A percentile compares a stretch with the other conserved stretches of the same genome.
These are phyloP conservation scores for Mylabris sibirica DNA, from an alignment of 2,888 invertebrate species.

Conservation along the genomic window DNA sequence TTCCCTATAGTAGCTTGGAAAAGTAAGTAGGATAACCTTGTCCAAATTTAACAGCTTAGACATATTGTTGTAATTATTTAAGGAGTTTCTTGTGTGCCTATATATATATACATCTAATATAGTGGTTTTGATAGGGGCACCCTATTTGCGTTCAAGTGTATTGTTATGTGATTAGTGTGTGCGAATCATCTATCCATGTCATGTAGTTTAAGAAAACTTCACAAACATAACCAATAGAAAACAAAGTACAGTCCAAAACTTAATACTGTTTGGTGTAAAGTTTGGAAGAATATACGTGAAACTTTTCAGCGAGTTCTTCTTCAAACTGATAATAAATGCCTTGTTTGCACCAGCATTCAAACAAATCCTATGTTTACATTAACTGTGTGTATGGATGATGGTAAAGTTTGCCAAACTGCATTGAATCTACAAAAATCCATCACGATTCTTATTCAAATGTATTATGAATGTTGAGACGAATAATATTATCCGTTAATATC, in stretches of 20 bases:
- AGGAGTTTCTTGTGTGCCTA: neutral
- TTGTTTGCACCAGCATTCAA: neutral
- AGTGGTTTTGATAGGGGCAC: neutral
- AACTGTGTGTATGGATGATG: neutral
- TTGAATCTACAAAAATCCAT: neutral
- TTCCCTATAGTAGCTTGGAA: slow-evolving; percentile 22
- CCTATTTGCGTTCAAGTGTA: neutral
- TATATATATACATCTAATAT: too few species aligned
- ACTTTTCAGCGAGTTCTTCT: slow-evolving; percentile 7
- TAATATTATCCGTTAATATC: too few species aligned
- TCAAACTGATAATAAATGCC: slow-evolving; percentile 10
- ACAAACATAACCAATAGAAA: neutral
- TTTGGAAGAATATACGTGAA: neutral
- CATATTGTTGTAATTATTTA: slow-evolving; percentile 9
- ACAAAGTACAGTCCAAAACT: slow-evolving; percentile 22
- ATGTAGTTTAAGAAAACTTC: slow-evolving; percentile 14
- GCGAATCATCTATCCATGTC: slow-evolving; percentile 27
- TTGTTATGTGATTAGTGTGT: slow-evolving; percentile 25
- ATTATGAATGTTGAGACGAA: neutral
- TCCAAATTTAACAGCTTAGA: slow-evolving; percentile 12
- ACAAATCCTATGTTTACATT: slow-evolving; percentile 6
- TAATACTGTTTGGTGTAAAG: slow-evolving; percentile 6
- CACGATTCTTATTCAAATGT: slow-evolving; percentile 2
- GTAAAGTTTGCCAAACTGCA: neutral
- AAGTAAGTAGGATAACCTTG: slow-evolving; percentile 16